Evolutionary conservation across 2,888 invertebrate species (phyloP).

Genomic region (Euspilapteryx auroguttella): DNA sequence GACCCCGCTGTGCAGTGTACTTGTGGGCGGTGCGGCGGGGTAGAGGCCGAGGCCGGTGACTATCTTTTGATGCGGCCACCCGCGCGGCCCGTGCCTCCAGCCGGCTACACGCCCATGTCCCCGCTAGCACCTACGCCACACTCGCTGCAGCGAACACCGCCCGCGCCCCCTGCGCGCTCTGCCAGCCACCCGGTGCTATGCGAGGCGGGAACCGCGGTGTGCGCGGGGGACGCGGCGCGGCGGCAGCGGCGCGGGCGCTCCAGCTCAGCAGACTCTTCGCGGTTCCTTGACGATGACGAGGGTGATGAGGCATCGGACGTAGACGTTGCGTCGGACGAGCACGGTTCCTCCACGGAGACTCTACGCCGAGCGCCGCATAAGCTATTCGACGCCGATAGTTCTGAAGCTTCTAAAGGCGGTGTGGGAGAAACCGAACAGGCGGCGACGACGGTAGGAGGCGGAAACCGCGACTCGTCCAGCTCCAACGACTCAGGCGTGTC

Average conservation of each 20-base stretch:
- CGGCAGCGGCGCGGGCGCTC: constrained; percentile 60
- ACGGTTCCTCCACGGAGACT: constrained; percentile 51
- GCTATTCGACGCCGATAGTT: constrained; percentile 41
- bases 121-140: constrained; percentile 53
- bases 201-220: constrained; percentile 11
- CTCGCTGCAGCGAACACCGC: too few relatives aligned
- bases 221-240: constrained; percentile 11
- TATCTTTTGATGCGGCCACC: constrained; percentile 73
- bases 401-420: constrained; percentile 24
- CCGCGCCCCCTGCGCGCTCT: constrained; percentile 56
- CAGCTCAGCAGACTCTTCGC: constrained; percentile 74
- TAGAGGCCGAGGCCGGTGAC: constrained; percentile 41
- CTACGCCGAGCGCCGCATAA: constrained; percentile 26
- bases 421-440: constrained; percentile 15
- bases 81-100: constrained; percentile 16
- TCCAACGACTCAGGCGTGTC: constrained; percentile 82
- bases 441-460: constrained; percentile 56
- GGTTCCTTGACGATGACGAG: constrained; percentile 65
- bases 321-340: too few relatives aligned
- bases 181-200: constrained; percentile 72
- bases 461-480: constrained; percentile 77
- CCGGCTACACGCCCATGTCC: constrained; percentile 76
- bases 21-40: constrained; percentile 68
- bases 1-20: constrained; percentile 21
- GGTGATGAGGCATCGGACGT: constrained; percentile 58